Evolutionary conservation across 2,888 invertebrate genomes (phyloP).

Genomic region (Thymelicus sylvestris): DNA sequence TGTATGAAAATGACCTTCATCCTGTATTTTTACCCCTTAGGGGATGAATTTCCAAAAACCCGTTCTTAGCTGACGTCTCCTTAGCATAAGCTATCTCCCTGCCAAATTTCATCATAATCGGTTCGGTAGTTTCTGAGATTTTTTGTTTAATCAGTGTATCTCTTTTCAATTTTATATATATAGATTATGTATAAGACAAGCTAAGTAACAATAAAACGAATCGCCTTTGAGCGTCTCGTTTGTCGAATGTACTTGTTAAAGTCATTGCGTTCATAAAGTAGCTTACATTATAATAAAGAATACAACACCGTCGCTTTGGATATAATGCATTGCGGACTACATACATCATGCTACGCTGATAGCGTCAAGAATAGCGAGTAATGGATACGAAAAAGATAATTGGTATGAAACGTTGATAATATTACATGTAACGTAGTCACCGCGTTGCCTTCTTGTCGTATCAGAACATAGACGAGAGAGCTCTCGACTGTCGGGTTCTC

Average conservation of each 20-base stretch:
- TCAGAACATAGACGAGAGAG: constrained; percentile 56
- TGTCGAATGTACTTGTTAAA: constrained; percentile 51
- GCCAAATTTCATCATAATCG: too few relatives aligned
- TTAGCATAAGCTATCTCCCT: too few relatives aligned
- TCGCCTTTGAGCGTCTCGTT: constrained; percentile 49
- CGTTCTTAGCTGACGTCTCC: too few relatives aligned
- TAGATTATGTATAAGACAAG: too few relatives aligned
- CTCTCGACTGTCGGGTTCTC: too few relatives aligned
- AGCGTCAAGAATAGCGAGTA: constrained; percentile 5
- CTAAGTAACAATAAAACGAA: constrained; percentile 49
- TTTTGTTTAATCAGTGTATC: too few relatives aligned
- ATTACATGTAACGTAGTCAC: constrained; percentile 32
- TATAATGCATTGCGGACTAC: constrained; percentile 29
- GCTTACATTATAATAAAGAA: constrained; percentile 5
- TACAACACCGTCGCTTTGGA: background rate
- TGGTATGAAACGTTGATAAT: background rate
- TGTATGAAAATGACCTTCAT: too few relatives aligned
- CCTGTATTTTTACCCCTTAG: too few relatives aligned
- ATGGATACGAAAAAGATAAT: constrained; percentile 28
- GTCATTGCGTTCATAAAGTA: constrained; percentile 42
- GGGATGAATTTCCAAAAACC: too few relatives aligned
- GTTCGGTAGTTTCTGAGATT: too few relatives aligned
- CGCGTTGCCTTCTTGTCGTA: constrained; percentile 53
- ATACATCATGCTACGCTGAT: background rate
- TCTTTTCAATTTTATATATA: background rate